Evolutionary conservation across 2,888 invertebrate genomes (phyloP).

Genomic region (Macropis europaea): DNA sequence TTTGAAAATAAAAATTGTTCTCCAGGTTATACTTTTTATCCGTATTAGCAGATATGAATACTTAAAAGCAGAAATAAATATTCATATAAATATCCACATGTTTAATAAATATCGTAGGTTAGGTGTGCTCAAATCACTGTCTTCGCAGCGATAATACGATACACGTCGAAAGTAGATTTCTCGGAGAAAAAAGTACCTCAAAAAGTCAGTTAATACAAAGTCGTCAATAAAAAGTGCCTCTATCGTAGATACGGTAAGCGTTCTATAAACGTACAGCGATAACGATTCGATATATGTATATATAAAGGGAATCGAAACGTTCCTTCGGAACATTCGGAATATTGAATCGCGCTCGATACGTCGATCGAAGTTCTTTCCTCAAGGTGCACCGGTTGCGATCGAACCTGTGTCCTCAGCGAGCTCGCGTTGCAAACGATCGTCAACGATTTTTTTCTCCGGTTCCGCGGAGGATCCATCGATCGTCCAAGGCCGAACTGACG

Average conservation of each 20-base stretch:
- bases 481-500: neutral
- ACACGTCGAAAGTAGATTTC: too few relatives aligned
- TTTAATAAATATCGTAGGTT: too few relatives aligned
- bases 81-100: too few relatives aligned
- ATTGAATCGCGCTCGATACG: neutral
- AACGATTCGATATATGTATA: neutral
- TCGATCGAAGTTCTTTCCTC: neutral
- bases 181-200: neutral
- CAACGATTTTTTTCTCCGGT: neutral
- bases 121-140: too few relatives aligned
- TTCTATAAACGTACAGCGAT: neutral
- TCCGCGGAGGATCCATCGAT: neutral
- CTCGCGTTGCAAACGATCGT: neutral
- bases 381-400: too few relatives aligned
- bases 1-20: too few relatives aligned
- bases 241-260: constrained; percentile 2
- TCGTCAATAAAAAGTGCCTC: neutral
- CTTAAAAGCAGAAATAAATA: too few relatives aligned
- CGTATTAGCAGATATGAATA: too few relatives aligned
- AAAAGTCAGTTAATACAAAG: constrained; percentile 5
- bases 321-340: neutral
- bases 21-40: too few relatives aligned
- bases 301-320: constrained; percentile 1
- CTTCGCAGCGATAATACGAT: too few relatives aligned
- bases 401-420: neutral